These are phyloP conservation scores for Megaustenia siamemsis DNA, from an alignment of 2,888 invertebrate genomes.

Conservation along the genomic window DNA sequence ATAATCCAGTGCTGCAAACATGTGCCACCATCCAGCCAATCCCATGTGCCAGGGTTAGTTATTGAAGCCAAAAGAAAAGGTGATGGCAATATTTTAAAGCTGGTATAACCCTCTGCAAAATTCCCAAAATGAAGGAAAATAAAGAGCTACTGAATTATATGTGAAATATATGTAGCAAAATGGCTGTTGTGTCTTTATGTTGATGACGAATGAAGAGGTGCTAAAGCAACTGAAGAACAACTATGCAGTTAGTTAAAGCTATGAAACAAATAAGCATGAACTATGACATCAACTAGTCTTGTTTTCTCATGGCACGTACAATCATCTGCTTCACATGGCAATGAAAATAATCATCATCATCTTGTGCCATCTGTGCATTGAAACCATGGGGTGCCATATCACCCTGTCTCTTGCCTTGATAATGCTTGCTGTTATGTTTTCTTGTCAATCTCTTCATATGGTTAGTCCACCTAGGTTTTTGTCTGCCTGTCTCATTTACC, in stretches of 20 bases:
- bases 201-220: background rate
- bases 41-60: conserved; percentile 44
- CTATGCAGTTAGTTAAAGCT: background rate
- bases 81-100: background rate
- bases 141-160: background rate
- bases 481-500: too few relatives aligned
- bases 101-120: background rate
- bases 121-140: background rate
- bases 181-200: too few relatives aligned
- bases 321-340: too few relatives aligned
- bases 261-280: background rate
- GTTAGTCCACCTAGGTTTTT: too few relatives aligned
- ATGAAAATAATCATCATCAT: too few relatives aligned
- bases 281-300: background rate
- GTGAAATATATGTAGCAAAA: background rate
- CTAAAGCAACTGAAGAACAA: background rate
- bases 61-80: conserved; percentile 36
- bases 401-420: too few relatives aligned
- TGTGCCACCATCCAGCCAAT: conserved; percentile 31
- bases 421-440: too few relatives aligned
- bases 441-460: too few relatives aligned
- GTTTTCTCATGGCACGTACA: background rate
- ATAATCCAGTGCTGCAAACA: conserved; percentile 6
- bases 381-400: too few relatives aligned
- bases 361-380: too few relatives aligned